Evolutionary conservation across 2,888 invertebrate species (phyloP).

Genomic region (Deroplatys truncata): DNA sequence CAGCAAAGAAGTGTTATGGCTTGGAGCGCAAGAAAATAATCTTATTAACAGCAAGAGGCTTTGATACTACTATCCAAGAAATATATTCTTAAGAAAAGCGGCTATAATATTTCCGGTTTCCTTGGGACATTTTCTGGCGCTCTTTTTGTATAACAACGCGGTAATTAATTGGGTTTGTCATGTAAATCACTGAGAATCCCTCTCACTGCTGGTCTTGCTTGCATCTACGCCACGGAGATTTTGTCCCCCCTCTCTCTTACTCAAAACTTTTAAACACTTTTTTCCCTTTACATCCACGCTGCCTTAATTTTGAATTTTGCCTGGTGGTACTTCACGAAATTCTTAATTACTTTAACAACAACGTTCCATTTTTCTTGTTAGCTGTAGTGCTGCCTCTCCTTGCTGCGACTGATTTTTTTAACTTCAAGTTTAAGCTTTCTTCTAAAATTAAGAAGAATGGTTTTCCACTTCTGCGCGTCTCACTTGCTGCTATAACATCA

Average conservation of each 20-base stretch:
- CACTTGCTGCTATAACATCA: background rate
- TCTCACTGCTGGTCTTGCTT: background rate
- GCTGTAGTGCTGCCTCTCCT: background rate
- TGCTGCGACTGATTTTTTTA: background rate
- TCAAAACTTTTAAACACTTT: background rate
- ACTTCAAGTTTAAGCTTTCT: background rate
- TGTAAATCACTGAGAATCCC: background rate
- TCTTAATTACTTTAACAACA: background rate
- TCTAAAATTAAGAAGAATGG: background rate
- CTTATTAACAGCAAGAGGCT: no score
- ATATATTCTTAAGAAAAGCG: background rate
- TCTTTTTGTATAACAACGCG: background rate
- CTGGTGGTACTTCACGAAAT: background rate
- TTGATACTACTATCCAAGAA: no score
- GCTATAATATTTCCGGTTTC: background rate
- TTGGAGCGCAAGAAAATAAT: no score
- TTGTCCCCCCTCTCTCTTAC: background rate
- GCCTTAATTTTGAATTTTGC: background rate
- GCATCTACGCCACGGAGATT: background rate
- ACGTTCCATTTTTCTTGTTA: background rate
- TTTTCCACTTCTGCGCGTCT: background rate
- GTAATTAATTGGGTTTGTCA: background rate
- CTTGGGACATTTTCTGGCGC: background rate
- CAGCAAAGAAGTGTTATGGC: no score
- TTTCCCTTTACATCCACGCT: background rate